Base-by-base conservation (phyloP, 2,888 invertebrate species). In the Thera britannica region DNA sequence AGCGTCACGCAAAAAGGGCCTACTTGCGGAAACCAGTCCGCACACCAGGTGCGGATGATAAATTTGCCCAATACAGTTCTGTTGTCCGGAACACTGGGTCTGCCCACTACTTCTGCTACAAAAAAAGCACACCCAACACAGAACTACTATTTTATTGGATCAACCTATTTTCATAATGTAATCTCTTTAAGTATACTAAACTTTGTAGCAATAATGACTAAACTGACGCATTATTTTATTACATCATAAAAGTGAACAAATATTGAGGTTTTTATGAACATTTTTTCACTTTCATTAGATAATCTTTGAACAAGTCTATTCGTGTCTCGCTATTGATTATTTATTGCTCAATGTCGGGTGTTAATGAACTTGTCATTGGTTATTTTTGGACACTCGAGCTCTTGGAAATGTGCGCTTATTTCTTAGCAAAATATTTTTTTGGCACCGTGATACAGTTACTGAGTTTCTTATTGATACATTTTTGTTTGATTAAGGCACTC, bases 351-450 rank as follows among this genome's bases (percentile, higher is more conserved):
- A 58, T 58, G 9, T 46, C 8, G 35, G 12, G 58, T 41, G 65
- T 63, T 67, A 63, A 67, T 65, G 62, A 69, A 57, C 52, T 62
- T 65, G 64, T 64, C 66, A 62, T 66, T 35, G 64, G 64, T 48
- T 65, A 60, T 60, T 60, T 60, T 60, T 23, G 56, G 65, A 56
- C 60, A 9, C 6, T 23, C 48, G 38, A 67, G 7, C 52, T 62
- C 60, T 61, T 46, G 61, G 66, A 66, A 66, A 61, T 36, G 4
- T 11, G n/a, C 46, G 46, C 11, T 51, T 12, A 57, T 66, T 58
- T 61, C 61, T 61, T 12, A 61, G 57, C 12, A 61, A 49, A 35
- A 48, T 59, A 11, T 44, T 34, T 2, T 52, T 46, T 54, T 49
- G 59, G 58, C 41, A 51, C 36, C 36, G 34, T 49, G 48, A 23